A percentile compares a stretch with the other conserved stretches of the same genome.
Conservation (phyloP, 1,140 invertebrate species). For the Solenopsis fugax region DNA sequence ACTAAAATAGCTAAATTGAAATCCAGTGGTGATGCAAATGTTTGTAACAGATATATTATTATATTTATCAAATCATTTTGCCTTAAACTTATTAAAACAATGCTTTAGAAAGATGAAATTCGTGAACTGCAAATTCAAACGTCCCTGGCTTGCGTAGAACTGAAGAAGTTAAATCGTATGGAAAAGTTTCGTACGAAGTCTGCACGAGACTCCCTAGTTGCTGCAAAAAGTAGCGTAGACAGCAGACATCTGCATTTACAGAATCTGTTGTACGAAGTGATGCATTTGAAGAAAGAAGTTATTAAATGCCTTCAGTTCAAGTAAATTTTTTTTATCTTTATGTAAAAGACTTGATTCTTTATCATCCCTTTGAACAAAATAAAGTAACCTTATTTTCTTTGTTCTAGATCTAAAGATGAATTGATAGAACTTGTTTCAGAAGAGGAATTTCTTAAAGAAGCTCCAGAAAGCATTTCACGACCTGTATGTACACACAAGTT, state of each 20-base stretch:
- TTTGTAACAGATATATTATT: slow-evolving; percentile 73
- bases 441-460: slow-evolving; percentile 94
- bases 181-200: slow-evolving; percentile 95
- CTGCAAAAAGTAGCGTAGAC: slow-evolving; percentile 95
- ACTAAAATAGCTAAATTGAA: slow-evolving; percentile 90
- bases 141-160: slow-evolving; percentile 91
- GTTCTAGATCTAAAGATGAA: slow-evolving; percentile 95
- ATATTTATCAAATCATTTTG: background rate
- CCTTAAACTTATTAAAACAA: slow-evolving; percentile 14
- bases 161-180: slow-evolving; percentile 96
- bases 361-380: slow-evolving; percentile 37
- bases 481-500: slow-evolving; percentile 86
- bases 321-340: slow-evolving; percentile 85
- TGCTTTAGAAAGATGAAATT: slow-evolving; percentile 89
- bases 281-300: slow-evolving; percentile 97
- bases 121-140: slow-evolving; percentile 90
- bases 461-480: slow-evolving; percentile 91
- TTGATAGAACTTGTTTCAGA: slow-evolving; percentile 95
- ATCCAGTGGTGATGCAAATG: slow-evolving; percentile 86
- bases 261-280: slow-evolving; percentile 97
- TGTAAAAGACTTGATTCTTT: background rate
- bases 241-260: slow-evolving; percentile 96
- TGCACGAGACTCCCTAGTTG: slow-evolving; percentile 92
- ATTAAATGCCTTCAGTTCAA: slow-evolving; percentile 97
- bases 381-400: slow-evolving; percentile 51